phyloP scores from a whole-genome alignment of 2,888 invertebrate genomes.

The Silvanus unidentatus region DNA sequence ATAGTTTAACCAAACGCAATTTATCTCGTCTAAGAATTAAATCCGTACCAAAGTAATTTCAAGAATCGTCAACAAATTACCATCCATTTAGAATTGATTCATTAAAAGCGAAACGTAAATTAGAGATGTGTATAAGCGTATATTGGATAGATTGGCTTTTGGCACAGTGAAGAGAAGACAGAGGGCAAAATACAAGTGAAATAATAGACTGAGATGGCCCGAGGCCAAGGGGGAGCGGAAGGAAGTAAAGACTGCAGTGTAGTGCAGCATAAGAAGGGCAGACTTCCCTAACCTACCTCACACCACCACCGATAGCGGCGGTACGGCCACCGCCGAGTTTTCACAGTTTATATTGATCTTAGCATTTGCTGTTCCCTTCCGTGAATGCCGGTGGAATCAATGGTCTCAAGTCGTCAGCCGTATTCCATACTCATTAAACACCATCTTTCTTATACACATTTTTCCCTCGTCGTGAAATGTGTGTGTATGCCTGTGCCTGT shows the following conservation, averaged over 20 bases:
- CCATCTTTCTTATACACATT: background rate
- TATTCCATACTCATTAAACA: background rate
- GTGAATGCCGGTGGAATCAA: constrained; percentile 40
- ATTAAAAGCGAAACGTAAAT: too few relatives aligned
- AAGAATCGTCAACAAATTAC: too few relatives aligned
- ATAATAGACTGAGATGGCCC: constrained; percentile 14
- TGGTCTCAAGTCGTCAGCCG: constrained; percentile 33
- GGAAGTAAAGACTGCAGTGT: constrained; percentile 42
- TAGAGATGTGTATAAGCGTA: too few relatives aligned
- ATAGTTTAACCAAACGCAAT: too few relatives aligned
- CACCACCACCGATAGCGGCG: constrained; percentile 32
- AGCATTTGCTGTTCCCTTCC: constrained; percentile 38
- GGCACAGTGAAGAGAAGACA: too few relatives aligned
- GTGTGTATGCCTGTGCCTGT: background rate
- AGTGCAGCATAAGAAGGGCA: constrained; percentile 35
- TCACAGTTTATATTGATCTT: constrained; percentile 46
- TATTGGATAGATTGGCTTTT: too few relatives aligned
- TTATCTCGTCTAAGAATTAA: too few relatives aligned
- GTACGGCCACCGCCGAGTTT: constrained; percentile 31
- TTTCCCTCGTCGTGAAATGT: background rate
- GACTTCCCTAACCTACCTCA: constrained; percentile 46
- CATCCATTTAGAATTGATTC: too few relatives aligned
- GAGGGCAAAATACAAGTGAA: background rate
- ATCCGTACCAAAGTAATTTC: too few relatives aligned
- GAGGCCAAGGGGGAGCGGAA: constrained; percentile 30